phyloP scores from a whole-genome alignment of 2,888 invertebrate genomes.

The Idaea dimidiata region DNA sequence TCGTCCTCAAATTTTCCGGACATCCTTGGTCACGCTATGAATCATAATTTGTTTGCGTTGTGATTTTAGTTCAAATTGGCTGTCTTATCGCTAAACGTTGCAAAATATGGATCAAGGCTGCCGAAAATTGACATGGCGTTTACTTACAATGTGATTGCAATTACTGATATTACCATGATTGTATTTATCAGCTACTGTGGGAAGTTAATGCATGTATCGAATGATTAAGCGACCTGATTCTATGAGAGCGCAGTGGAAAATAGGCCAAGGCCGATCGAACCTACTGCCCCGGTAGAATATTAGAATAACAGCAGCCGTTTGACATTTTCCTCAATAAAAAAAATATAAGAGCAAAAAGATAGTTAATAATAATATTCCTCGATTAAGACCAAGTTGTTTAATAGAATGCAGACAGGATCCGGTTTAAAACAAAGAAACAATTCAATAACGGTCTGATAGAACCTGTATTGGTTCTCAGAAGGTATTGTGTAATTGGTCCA shows the following conservation, averaged over 20 bases:
- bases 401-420: background rate
- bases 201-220: slow-evolving; percentile 34
- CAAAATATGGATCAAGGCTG: slow-evolving; percentile 40
- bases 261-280: slow-evolving; percentile 59
- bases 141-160: slow-evolving; percentile 30
- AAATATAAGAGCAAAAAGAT: background rate
- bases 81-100: slow-evolving; percentile 19
- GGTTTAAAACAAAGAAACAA: background rate
- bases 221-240: slow-evolving; percentile 46
- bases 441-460: background rate
- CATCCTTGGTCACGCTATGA: background rate
- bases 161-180: slow-evolving; percentile 35
- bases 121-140: slow-evolving; percentile 13
- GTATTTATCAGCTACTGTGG: slow-evolving; percentile 29
- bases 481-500: background rate
- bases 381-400: background rate
- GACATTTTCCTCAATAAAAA: slow-evolving; percentile 30
- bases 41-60: slow-evolving; percentile 14
- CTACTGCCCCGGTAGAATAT: slow-evolving; percentile 43
- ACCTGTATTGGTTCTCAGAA: background rate
- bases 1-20: background rate
- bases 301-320: slow-evolving; percentile 24
- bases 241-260: slow-evolving; percentile 39
- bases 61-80: slow-evolving; percentile 10
- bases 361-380: background rate